Conservation (phyloP, 2,888 invertebrate species). For the Griposia aprilina region DNA sequence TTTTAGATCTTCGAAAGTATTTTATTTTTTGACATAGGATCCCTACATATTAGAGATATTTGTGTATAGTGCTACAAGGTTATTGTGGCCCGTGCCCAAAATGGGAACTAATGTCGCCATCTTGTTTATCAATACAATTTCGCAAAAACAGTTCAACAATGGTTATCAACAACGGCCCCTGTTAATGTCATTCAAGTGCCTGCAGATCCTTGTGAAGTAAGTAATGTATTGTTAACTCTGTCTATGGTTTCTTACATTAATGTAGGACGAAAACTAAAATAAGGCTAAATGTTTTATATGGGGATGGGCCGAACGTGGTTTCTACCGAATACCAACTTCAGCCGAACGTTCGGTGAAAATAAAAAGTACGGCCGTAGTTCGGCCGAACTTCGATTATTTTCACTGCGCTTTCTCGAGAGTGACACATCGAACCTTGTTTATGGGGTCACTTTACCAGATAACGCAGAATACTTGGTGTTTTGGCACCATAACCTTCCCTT, state of each 20-base stretch:
- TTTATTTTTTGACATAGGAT: slow-evolving; percentile 19
- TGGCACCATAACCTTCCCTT: neutral
- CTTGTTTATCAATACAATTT: neutral
- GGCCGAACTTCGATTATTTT: neutral
- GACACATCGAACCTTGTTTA: neutral
- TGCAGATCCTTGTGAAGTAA: neutral
- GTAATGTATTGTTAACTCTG: neutral
- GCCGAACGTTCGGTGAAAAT: too few relatives aligned
- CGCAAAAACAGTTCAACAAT: neutral
- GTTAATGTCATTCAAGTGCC: neutral
- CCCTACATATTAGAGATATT: neutral
- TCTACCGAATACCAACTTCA: neutral
- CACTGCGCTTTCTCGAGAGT: neutral
- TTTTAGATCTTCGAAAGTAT: slow-evolving; percentile 40
- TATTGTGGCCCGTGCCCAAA: neutral
- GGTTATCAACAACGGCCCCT: neutral
- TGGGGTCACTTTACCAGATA: neutral
- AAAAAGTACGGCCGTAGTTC: neutral
- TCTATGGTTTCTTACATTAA: neutral
- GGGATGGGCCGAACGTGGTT: too few relatives aligned
- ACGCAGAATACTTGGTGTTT: neutral
- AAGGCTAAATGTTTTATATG: too few relatives aligned
- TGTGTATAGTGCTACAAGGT: too few relatives aligned
- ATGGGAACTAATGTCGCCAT: neutral
- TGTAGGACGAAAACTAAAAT: neutral